Conservation (phyloP, 2,888 invertebrate genomes). For the Drosophila differens region DNA sequence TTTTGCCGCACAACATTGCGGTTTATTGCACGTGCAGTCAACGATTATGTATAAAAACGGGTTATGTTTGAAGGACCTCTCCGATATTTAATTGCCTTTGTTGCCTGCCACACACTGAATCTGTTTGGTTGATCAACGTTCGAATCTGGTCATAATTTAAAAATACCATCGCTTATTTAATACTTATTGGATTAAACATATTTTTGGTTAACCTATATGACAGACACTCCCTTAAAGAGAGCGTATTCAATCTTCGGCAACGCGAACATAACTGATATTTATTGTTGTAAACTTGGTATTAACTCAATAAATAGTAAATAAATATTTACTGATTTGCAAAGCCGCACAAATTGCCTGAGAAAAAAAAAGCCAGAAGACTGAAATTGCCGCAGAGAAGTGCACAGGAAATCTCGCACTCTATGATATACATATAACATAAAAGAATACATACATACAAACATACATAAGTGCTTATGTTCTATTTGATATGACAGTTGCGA, state of each 20-base stretch:
- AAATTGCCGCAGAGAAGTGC: conserved; percentile 12
- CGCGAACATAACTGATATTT: neutral
- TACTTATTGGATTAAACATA: neutral
- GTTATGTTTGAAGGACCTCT: conserved; percentile 49
- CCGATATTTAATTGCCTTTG: conserved; percentile 52
- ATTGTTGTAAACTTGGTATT: conserved; percentile 18
- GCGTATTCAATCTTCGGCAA: neutral
- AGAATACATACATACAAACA: neutral
- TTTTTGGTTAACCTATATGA: neutral
- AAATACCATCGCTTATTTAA: neutral
- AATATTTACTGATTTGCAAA: conserved; percentile 25
- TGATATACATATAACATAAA: conserved; percentile 13
- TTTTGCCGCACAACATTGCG: conserved; percentile 63
- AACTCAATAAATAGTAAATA: conserved; percentile 24
- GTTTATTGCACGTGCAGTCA: conserved; percentile 65
- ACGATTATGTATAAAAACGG: conserved; percentile 59
- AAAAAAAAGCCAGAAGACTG: conserved; percentile 35
- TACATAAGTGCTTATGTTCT: conserved; percentile 1
- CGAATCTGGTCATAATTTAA: neutral
- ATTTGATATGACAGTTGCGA: conserved; percentile 27
- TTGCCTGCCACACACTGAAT: neutral
- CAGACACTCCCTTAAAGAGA: neutral
- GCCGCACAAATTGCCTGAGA: conserved; percentile 19
- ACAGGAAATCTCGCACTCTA: conserved; percentile 24
- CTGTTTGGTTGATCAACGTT: neutral